Evolutionary conservation across 2,888 invertebrate genomes (phyloP).

Genomic region (Hyposoter didymator): DNA sequence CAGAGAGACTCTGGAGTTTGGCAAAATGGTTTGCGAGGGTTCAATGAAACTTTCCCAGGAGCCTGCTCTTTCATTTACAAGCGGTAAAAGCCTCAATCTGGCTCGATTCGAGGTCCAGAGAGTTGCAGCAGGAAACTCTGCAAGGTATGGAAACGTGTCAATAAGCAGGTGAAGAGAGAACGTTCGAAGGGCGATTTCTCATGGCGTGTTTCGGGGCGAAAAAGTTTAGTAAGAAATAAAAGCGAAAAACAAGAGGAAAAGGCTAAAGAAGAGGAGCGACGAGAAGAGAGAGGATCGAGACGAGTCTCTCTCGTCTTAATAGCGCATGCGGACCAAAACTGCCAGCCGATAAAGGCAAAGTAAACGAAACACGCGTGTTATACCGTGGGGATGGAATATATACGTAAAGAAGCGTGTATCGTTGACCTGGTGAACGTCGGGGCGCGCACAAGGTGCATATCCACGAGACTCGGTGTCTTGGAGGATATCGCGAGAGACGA

Average conservation of each 20-base stretch:
- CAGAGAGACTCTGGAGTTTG: no score
- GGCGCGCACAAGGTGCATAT: conserved; percentile 38
- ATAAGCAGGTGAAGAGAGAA: background rate
- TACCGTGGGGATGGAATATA: background rate
- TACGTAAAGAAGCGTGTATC: conserved; percentile 42
- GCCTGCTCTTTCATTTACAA: background rate
- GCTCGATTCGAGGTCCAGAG: background rate
- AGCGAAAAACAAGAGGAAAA: background rate
- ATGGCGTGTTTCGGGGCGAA: background rate
- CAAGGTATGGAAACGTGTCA: background rate
- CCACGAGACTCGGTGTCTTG: conserved; percentile 1
- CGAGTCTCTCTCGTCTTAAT: background rate
- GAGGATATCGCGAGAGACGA: background rate
- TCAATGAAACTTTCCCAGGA: background rate
- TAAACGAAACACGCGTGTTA: conserved; percentile 22
- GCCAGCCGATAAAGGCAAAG: background rate
- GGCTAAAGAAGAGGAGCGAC: background rate
- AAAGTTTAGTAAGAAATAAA: background rate
- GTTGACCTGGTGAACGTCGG: conserved; percentile 52
- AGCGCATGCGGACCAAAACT: background rate
- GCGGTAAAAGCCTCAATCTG: background rate
- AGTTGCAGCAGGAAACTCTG: background rate
- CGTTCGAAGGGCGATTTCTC: background rate
- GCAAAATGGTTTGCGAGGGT: background rate
- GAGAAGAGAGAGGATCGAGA: background rate